Evolutionary conservation across 2,797 vertebrate species (phyloP), one percentile per base, ranked within the genome.

Genomic region (Semotilus atromaculatus): DNA sequence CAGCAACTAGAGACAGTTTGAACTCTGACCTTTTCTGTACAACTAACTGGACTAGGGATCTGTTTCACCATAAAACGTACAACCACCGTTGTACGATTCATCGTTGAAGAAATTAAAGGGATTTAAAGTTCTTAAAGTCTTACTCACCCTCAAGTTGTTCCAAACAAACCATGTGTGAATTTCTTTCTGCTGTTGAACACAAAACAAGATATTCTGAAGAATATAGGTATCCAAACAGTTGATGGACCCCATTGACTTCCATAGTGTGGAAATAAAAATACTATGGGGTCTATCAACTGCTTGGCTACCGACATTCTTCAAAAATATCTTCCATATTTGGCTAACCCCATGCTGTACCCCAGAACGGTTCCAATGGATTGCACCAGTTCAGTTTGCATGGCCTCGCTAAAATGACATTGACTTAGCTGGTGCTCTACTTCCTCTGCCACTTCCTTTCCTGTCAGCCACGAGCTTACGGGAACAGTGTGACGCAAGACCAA

Each of bases 1-100:
- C 88, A 84, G 89, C 91, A 92, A 92, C 86, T 76, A 81, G 91
- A 92, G 40, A 87, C 86, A 60, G 31, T 84, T 74, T 90, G 87
- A 92, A 92, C 90, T 87, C 34, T 88, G 86, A 91, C 86, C 86
- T 89, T 60, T 68, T 6, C 85, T 66, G 68, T 67, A 62, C 68
- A 86, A 76, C 82, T 72, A 62, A 73, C 70, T 67, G 3, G 23
- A 85, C 23, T 1, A n/a, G 55, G 23, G 23, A 7, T 18, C 60
- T 31, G 6, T 64, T 31, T 31, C 29, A 6, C 31, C 0, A 0
- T 8, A 31, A 64, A 64, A 64, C 7, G 16, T n/a, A 64, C 26
- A 62, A 26, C 26, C 60, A 29, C 13, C 5, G 0, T 7, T 16
- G 13, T 62, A 62, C 23, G 3, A 60, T 29, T 14, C 26, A 29